phyloP scores from a whole-genome alignment of 30 jellyfish, hydroid and myxozoan species.

The Turritopsis dohrnii region DNA sequence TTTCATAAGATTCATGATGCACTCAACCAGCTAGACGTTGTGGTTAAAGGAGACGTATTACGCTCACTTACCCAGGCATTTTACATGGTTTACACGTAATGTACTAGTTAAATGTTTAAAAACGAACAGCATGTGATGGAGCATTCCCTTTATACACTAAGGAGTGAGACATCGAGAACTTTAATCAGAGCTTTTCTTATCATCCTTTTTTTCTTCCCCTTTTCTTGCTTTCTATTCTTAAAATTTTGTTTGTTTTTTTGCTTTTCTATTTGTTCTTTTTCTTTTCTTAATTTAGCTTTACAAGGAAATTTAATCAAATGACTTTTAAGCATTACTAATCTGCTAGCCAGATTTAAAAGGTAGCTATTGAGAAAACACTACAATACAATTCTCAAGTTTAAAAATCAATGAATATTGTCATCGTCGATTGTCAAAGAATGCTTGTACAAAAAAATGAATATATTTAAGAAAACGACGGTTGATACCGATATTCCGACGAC shows the following conservation, averaged over 20 bases:
- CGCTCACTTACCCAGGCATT: no score
- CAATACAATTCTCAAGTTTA: background rate
- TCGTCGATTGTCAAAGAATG: background rate
- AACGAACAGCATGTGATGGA: no score
- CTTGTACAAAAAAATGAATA: background rate
- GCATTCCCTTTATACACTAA: no score
- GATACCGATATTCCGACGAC: background rate
- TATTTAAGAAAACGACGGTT: background rate
- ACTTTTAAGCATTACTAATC: background rate
- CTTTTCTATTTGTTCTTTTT: background rate
- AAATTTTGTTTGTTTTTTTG: background rate
- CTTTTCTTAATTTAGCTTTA: background rate
- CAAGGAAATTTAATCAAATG: background rate
- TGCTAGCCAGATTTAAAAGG: background rate
- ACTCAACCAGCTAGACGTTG: no score
- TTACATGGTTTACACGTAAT: no score
- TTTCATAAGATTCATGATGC: no score
- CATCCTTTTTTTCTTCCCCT: no score
- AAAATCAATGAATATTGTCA: background rate
- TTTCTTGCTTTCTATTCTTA: no score
- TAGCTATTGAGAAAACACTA: background rate
- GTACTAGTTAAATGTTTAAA: no score
- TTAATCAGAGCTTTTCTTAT: no score
- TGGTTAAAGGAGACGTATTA: no score
- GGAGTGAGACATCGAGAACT: no score